Evolutionary conservation across 2,797 vertebrate genomes (phyloP).

Genomic region (Microchirus variegatus): DNA sequence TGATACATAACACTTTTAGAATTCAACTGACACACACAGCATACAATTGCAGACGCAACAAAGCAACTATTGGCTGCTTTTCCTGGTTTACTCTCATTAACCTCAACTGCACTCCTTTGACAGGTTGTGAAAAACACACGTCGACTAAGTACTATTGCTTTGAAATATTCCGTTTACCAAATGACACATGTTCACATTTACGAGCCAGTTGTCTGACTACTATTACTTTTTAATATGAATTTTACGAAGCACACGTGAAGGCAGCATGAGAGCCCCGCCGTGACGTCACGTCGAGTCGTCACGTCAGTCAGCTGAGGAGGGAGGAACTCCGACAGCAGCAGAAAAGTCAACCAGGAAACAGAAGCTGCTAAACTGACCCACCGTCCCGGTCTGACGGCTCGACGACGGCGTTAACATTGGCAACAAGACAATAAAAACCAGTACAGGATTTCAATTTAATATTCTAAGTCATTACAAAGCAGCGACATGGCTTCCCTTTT

Average conservation of each 20-base stretch:
- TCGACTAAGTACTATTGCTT: too few relatives aligned
- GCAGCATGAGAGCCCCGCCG: slow-evolving; percentile 35
- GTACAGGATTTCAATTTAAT: slow-evolving; percentile 11
- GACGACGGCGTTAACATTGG: slow-evolving; percentile 17
- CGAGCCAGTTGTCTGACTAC: neutral
- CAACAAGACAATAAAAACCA: neutral
- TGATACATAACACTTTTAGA: too few relatives aligned
- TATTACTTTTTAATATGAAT: neutral
- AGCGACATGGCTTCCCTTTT: slow-evolving; percentile 90
- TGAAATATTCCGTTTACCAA: too few relatives aligned
- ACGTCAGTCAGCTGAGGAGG: slow-evolving; percentile 65
- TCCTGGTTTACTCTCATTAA: too few relatives aligned
- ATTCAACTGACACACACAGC: too few relatives aligned
- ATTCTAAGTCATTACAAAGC: slow-evolving; percentile 24
- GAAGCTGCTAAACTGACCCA: slow-evolving; percentile 37
- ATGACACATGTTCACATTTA: too few relatives aligned
- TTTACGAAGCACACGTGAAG: slow-evolving; percentile 32
- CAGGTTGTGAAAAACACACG: too few relatives aligned
- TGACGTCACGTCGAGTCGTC: slow-evolving; percentile 75
- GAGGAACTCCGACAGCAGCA: slow-evolving; percentile 60
- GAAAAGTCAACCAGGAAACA: slow-evolving; percentile 76
- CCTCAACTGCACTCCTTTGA: too few relatives aligned
- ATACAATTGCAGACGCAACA: too few relatives aligned
- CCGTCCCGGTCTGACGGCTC: slow-evolving; percentile 24
- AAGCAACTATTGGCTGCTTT: too few relatives aligned